These are phyloP conservation scores for Craniophora ligustri DNA, from an alignment of 2,888 invertebrate genomes.

Conservation along the genomic window DNA sequence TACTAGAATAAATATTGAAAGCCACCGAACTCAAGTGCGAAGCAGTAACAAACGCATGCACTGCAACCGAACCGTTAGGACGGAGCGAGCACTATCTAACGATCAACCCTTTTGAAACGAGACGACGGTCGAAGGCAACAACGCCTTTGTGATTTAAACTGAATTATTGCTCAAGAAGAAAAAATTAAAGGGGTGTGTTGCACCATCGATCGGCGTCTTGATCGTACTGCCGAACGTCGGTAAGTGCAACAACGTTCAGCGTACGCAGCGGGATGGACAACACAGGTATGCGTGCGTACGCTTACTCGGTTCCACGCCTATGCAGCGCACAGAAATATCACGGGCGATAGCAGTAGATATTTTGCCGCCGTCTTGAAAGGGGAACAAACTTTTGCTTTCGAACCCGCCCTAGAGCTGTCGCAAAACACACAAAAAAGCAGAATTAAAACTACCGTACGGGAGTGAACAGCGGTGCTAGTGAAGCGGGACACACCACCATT, in stretches of 20 bases:
- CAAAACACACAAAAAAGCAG: constrained; percentile 85
- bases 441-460: constrained; percentile 59
- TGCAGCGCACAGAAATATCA: constrained; percentile 93
- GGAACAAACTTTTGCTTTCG: constrained; percentile 91
- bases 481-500: constrained; percentile 78
- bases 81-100: constrained; percentile 76
- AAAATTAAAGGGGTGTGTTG: constrained; percentile 13
- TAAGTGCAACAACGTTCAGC: constrained; percentile 52
- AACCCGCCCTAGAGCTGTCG: constrained; percentile 88
- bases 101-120: constrained; percentile 89
- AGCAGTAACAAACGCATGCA: constrained; percentile 70
- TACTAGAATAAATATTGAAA: constrained; percentile 5
- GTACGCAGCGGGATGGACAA: constrained; percentile 62
- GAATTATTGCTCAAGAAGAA: constrained; percentile 12
- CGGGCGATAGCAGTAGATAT: constrained; percentile 92
- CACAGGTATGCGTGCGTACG: constrained; percentile 81
- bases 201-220: constrained; percentile 18
- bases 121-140: constrained; percentile 67
- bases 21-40: constrained; percentile 43
- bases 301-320: constrained; percentile 84
- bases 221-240: constrained; percentile 13
- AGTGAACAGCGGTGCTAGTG: constrained; percentile 62
- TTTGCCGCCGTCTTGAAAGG: constrained; percentile 93
- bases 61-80: constrained; percentile 76
- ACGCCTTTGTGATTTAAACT: constrained; percentile 1